Conservation (phyloP, 2,113 vertebrate genomes). For the Planiliza haematocheilus region DNA sequence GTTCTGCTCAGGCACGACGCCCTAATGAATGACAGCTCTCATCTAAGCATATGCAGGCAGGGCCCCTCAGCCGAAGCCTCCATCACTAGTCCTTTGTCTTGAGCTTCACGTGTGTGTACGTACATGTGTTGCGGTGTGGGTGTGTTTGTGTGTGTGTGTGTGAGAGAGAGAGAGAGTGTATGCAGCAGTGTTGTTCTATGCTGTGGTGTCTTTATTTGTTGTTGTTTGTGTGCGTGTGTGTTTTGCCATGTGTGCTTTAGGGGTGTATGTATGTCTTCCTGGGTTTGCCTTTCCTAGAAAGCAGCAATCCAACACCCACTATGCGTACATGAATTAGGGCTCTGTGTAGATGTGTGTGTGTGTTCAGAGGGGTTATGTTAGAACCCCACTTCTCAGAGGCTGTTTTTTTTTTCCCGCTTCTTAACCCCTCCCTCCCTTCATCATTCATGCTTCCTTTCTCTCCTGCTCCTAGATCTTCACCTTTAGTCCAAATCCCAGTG, state of each 20-base stretch:
- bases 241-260: constrained; percentile 25
- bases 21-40: constrained; percentile 69
- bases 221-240: constrained; percentile 9
- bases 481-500: constrained; percentile 46
- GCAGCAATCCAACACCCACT: constrained; percentile 50
- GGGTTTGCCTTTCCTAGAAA: constrained; percentile 41
- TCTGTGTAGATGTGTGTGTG: constrained; percentile 24
- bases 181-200: background rate
- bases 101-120: background rate
- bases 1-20: constrained; percentile 51
- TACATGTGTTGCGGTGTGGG: constrained; percentile 8
- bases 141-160: background rate
- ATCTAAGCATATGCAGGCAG: constrained; percentile 46
- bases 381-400: constrained; percentile 16
- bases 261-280: constrained; percentile 9
- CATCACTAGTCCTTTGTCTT: constrained; percentile 67
- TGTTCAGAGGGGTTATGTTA: constrained; percentile 6
- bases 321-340: constrained; percentile 25
- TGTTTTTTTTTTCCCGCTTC: constrained; percentile 21
- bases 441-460: constrained; percentile 30
- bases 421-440: constrained; percentile 8
- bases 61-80: constrained; percentile 57
- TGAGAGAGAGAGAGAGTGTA: background rate
- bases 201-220: constrained; percentile 24
- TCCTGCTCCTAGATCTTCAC: constrained; percentile 26